Evolutionary conservation across 2,113 vertebrate genomes (phyloP), one percentile per base, ranked within the genome.

Genomic region (Crocuta crocuta): DNA sequence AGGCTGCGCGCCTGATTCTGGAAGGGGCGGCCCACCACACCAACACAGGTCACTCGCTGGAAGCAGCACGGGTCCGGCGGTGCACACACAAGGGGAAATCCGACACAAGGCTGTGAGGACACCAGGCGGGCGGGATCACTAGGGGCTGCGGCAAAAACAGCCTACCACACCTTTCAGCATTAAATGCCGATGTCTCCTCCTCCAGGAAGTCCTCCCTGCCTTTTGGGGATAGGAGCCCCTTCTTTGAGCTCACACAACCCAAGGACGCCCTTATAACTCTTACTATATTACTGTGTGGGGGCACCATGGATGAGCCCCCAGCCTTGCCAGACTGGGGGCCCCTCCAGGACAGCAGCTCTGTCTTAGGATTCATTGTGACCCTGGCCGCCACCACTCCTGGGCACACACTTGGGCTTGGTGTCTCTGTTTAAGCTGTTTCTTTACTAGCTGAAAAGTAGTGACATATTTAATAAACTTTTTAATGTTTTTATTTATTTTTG

Each of bases 141-240:
- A 61, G 61, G 61, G 53, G 48, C 15, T 8, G 2, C 21, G 43
- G 66, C 50, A 10, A 33, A 48, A 73, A n/a, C 11, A 2, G 45
- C 48, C 24, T 33, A 7, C 23, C 43, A 76, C 2, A 3, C 8
- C 31, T 13, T 31, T 33, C 87, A 83, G 45, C 13, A 5, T 23
- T 71, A 19, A 48, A 50, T 2, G 6, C 11, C 19, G 9, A 6
- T 7, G 53, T 17, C 53, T 50, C 53, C 68, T 55, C 31, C 35
- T 91, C 88, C 43, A 43, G 79, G 94, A 74, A 58, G 80, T 35
- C 88, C 21, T 89, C 80, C 79, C 31, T 55, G 80, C 66, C 5
- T 58, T 31, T 35, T 35, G 35, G 7, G 7, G 61, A 35, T 39
- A 68, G 61, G 10, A 68, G 21, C 35, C 13, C n/a, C 45, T 55